Evolutionary conservation across 2,113 vertebrate species (phyloP).

Genomic region (Ictidomys tridecemlineatus): DNA sequence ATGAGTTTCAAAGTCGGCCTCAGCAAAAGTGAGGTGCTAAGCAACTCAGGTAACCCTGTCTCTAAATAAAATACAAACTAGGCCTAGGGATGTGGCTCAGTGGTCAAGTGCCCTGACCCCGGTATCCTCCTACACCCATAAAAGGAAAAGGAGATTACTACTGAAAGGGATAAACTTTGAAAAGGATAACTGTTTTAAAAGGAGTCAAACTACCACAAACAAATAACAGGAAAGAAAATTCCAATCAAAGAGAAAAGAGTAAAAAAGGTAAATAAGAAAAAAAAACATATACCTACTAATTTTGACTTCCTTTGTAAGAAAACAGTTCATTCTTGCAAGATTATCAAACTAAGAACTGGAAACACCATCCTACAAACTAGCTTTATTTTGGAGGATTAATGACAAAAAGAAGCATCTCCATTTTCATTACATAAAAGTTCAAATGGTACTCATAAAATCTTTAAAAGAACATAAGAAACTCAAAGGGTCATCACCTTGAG

Average conservation of each 20-base stretch:
- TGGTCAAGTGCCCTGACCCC: no score
- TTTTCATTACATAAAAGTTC: not conserved
- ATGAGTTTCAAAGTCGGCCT: no score
- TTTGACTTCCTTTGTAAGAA: not conserved
- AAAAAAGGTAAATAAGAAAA: not conserved
- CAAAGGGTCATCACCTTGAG: not conserved
- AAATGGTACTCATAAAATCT: not conserved
- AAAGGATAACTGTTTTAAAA: conserved; percentile 9
- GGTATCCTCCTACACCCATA: no score
- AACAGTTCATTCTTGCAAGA: conserved; percentile 18
- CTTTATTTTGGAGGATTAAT: not conserved
- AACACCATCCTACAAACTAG: not conserved
- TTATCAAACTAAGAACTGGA: not conserved
- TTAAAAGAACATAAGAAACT: not conserved
- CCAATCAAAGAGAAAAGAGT: not conserved
- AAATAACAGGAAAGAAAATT: not conserved
- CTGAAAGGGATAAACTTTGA: not conserved
- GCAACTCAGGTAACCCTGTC: no score
- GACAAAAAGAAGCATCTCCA: not conserved
- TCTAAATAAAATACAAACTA: no score
- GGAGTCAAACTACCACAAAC: not conserved
- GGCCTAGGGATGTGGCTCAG: no score
- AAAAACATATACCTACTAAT: not conserved
- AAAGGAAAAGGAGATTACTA: not conserved
- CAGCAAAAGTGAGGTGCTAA: no score